Conservation (phyloP, 2,797 vertebrate species). For the Poeciliopsis turneri region DNA sequence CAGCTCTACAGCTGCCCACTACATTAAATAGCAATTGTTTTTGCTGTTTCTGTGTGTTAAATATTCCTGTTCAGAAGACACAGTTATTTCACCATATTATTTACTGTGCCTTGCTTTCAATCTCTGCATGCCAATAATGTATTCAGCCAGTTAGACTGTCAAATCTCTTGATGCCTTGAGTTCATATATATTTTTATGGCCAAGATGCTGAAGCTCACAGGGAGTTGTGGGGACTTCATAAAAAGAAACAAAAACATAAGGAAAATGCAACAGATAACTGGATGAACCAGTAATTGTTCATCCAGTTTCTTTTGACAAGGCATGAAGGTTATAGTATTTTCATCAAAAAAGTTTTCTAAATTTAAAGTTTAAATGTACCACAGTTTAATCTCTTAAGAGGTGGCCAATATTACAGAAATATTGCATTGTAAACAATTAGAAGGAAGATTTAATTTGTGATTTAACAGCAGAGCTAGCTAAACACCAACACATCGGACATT, state of each 20-base stretch:
- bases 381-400: neutral
- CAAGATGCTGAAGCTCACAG: neutral
- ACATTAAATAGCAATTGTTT: too few relatives aligned
- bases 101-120: neutral
- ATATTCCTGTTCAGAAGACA: neutral
- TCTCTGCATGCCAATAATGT: neutral
- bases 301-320: neutral
- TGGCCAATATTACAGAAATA: neutral
- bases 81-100: neutral
- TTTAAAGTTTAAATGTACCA: neutral
- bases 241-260: neutral
- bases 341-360: neutral
- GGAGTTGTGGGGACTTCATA: neutral
- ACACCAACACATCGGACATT: neutral
- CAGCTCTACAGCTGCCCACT: too few relatives aligned
- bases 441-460: neutral
- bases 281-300: neutral
- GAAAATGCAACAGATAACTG: neutral
- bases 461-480: neutral
- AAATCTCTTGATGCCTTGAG: neutral
- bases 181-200: neutral
- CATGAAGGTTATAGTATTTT: neutral
- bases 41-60: neutral
- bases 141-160: neutral
- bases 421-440: neutral